These are phyloP conservation scores for Molossus alvarezi DNA, from an alignment of 2,797 vertebrate genomes.

Conservation along the genomic window DNA sequence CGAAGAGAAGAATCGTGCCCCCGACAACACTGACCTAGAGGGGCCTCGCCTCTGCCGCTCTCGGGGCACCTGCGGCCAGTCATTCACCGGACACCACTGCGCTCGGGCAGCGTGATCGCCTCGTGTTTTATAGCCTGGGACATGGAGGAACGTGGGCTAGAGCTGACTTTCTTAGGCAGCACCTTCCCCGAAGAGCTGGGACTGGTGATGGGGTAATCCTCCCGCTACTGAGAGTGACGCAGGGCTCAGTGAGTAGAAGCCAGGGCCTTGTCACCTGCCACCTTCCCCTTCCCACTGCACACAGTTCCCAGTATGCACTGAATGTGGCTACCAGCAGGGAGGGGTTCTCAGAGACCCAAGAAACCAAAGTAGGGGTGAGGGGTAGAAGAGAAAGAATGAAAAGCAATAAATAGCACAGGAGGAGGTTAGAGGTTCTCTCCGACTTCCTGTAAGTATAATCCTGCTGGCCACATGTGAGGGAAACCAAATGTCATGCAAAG, in stretches of 20 bases:
- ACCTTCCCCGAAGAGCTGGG: neutral
- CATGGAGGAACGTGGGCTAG: neutral
- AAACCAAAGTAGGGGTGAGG: constrained; percentile 61
- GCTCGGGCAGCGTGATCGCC: neutral
- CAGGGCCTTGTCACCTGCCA: neutral
- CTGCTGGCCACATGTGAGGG: constrained; percentile 79
- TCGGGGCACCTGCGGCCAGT: neutral
- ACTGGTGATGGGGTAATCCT: neutral
- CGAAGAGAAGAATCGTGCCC: neutral
- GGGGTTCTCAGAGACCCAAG: constrained; percentile 66
- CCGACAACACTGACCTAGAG: neutral
- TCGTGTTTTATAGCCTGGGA: neutral
- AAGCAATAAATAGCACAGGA: constrained; percentile 77
- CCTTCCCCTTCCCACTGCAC: neutral
- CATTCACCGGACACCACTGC: constrained; percentile 31
- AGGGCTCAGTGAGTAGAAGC: neutral
- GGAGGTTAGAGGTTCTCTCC: constrained; percentile 81
- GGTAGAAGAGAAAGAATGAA: constrained; percentile 76
- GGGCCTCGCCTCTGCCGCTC: constrained; percentile 29
- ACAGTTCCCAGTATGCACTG: neutral
- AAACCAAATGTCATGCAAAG: constrained; percentile 85
- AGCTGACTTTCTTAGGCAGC: constrained; percentile 45
- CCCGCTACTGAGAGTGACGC: neutral
- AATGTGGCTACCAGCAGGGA: neutral
- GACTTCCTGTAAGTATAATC: constrained; percentile 85